A percentile compares a stretch with the other conserved stretches of the same genome.
phyloP scores from a whole-genome alignment of 2,888 invertebrate genomes.

The Himalopsyche anomala region DNA sequence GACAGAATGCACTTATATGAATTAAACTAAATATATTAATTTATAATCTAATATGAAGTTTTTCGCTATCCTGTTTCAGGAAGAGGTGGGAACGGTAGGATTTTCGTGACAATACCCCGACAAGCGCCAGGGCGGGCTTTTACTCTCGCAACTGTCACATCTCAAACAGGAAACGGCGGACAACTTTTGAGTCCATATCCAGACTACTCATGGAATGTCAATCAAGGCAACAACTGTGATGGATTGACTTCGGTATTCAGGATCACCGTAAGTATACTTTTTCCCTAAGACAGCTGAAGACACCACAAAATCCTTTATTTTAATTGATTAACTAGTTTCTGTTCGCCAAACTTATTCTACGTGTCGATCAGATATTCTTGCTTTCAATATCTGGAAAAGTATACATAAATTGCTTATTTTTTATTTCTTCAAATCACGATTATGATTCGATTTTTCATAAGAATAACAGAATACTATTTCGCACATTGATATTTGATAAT shows the following conservation, averaged over 20 bases:
- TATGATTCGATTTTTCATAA: too few relatives aligned
- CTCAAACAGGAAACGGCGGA: neutral
- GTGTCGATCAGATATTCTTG: too few relatives aligned
- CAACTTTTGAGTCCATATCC: constrained; percentile 73
- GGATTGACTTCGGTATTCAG: constrained; percentile 80
- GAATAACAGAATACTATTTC: too few relatives aligned
- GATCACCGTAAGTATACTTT: constrained; percentile 74
- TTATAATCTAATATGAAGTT: neutral
- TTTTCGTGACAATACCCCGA: constrained; percentile 5
- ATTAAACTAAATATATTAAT: too few relatives aligned
- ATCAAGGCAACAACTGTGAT: constrained; percentile 73
- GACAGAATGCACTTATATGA: neutral
- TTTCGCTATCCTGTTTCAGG: neutral
- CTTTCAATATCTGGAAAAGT: too few relatives aligned
- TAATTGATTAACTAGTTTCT: too few relatives aligned
- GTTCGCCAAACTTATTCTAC: too few relatives aligned
- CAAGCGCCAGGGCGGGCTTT: constrained; percentile 31
- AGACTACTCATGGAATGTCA: constrained; percentile 73
- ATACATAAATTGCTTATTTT: too few relatives aligned
- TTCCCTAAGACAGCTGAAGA: neutral
- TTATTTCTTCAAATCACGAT: too few relatives aligned
- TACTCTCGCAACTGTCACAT: neutral
- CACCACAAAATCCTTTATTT: too few relatives aligned
- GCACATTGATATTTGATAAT: too few relatives aligned
- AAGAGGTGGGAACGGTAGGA: constrained; percentile 61